Percentiles rank a stretch among this genome's conserved stretches.
phyloP scores from a whole-genome alignment of 2,113 vertebrate genomes.

The Platysternon megacephalum region DNA sequence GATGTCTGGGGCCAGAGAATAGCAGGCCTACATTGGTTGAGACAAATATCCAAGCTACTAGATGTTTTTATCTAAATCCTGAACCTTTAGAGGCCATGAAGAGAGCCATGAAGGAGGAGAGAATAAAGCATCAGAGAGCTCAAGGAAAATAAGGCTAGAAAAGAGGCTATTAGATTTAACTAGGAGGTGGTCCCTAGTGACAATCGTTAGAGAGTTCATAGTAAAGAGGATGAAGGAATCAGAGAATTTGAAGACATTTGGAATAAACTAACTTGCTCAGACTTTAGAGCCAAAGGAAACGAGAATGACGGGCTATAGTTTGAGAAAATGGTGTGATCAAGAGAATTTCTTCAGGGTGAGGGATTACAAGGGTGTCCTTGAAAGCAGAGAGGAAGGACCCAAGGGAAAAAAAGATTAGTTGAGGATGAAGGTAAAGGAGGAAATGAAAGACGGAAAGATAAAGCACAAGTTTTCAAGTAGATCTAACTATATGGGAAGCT shows the following conservation, averaged over 20 bases:
- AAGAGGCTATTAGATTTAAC: constrained; percentile 4
- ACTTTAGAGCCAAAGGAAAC: background rate
- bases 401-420: background rate
- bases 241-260: constrained; percentile 9
- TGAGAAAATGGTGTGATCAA: constrained; percentile 7
- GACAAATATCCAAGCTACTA: background rate
- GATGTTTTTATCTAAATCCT: background rate
- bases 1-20: background rate
- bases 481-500: background rate
- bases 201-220: constrained; percentile 11
- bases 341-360: constrained; percentile 7
- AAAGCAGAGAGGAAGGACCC: background rate
- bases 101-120: constrained; percentile 1
- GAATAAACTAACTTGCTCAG: background rate
- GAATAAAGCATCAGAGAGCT: background rate
- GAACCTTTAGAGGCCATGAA: background rate
- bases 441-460: constrained; percentile 8
- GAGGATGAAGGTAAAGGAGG: constrained; percentile 6
- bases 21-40: background rate
- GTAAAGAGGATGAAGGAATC: constrained; percentile 21
- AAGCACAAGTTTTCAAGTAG: constrained; percentile 14
- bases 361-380: constrained; percentile 35
- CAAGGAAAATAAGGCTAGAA: background rate
- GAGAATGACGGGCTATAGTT: background rate
- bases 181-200: constrained; percentile 1